Conservation (phyloP, 64 coral and sea anemone genomes). For the Cladopsammia gracilis region DNA sequence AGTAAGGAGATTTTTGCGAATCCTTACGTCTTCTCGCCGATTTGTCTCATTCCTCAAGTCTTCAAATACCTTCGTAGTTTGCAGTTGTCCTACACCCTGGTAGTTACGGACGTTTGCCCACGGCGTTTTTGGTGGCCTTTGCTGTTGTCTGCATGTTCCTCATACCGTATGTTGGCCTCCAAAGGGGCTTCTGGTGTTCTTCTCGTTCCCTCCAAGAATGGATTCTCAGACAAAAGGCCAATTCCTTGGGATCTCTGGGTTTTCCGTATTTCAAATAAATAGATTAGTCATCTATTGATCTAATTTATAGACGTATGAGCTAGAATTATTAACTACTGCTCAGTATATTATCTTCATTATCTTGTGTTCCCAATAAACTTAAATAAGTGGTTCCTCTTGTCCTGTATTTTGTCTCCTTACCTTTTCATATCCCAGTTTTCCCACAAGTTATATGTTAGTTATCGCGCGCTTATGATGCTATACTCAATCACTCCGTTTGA, state of each 20-base stretch:
- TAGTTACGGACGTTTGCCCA: conserved; percentile 32
- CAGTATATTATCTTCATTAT: neutral
- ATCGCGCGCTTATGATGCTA: neutral
- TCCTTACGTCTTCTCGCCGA: neutral
- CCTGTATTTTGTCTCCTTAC: neutral
- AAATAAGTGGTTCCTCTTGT: neutral
- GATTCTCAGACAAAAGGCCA: conserved; percentile 21
- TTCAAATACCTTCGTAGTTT: neutral
- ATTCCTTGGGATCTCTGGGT: conserved; percentile 61
- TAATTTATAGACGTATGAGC: neutral
- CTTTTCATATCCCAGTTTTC: too few species aligned
- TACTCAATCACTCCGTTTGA: neutral
- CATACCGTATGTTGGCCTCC: neutral
- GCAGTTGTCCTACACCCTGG: neutral
- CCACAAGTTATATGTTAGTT: too few species aligned
- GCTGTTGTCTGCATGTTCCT: neutral
- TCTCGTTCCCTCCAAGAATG: conserved; percentile 4
- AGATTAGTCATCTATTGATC: neutral
- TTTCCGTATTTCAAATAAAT: neutral
- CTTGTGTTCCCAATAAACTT: neutral
- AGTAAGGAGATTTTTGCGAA: neutral
- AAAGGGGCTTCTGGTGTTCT: neutral
- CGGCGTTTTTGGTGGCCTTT: conserved; percentile 38
- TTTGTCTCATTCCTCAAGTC: neutral
- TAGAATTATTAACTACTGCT: neutral